Base-by-base conservation (phyloP, 2,797 vertebrate genomes). In the Sorex maritimensis region DNA sequence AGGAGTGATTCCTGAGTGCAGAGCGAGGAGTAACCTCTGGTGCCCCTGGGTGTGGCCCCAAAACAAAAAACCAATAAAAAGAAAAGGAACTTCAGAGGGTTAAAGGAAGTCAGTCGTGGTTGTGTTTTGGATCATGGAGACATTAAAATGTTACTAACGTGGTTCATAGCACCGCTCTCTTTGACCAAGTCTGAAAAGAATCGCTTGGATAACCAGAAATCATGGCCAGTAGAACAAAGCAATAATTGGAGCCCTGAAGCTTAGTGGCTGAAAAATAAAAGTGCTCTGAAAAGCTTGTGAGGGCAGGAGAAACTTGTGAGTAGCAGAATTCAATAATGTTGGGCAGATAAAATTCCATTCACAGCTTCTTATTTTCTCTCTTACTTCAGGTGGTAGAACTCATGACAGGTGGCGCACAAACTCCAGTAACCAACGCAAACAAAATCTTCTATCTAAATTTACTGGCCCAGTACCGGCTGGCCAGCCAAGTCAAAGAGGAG, bases 361-460 rank as follows among this genome's bases (percentile, higher is more conserved):
- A 44, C 46, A 49, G 6, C 14, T 17, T 93, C 88, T 86, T 91
- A 78, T 92, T 91, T 81, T 92, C 95, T 88, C 49, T 94, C 15
- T 77, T 81, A 1, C 97, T 97, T 83, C 97, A 99, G 99, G 98
- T 99, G 96, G 98, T 99, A 95, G 99, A 99, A 96, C 98, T 99
- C 88, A 98, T 99, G 96, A 97, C 99, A 68, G 99, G 99, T 24
- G 99, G 99, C 73, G 98, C 99, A 92, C 99, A 99, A 97, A 98
- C 99, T 41, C 98, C 98, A 44, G 99, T 99, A 73, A 99, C 98
- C 95, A 99, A 99, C 94, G 99, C 99, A 78, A 99, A 99, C 98
- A 99, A 99, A 98, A 98, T 99, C 94, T 99, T 99, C 97, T 99
- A 99, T 96, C 98, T 99, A 89, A 99, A 99, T 98, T 98, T 99